Evolutionary conservation across 2,888 invertebrate species (phyloP).

Genomic region (Carabus problematicus): DNA sequence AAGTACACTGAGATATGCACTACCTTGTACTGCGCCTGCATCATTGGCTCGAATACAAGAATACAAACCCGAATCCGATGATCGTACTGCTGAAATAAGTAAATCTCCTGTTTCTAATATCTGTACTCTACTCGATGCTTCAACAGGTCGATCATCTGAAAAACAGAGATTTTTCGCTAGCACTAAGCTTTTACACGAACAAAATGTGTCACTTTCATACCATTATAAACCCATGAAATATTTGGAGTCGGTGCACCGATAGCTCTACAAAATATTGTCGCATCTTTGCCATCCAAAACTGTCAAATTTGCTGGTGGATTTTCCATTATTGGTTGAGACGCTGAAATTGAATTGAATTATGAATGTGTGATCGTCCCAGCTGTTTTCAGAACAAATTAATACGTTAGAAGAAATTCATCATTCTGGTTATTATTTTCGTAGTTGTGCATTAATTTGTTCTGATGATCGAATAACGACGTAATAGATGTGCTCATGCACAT

Average conservation of each 20-base stretch:
- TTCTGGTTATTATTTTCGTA: too few species aligned
- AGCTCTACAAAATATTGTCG: slow-evolving; percentile 85
- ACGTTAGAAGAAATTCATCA: too few species aligned
- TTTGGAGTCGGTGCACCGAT: slow-evolving; percentile 91
- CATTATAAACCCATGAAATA: slow-evolving; percentile 90
- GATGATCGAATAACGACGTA: too few species aligned
- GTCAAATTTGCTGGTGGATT: slow-evolving; percentile 85
- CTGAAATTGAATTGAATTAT: slow-evolving; percentile 61
- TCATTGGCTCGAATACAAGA: slow-evolving; percentile 89
- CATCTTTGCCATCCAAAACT: slow-evolving; percentile 92
- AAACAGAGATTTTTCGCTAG: slow-evolving; percentile 27
- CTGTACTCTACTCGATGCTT: slow-evolving; percentile 80
- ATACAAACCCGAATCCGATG: slow-evolving; percentile 87
- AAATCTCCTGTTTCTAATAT: slow-evolving; percentile 87
- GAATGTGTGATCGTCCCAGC: too few species aligned
- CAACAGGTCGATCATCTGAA: slow-evolving; percentile 67
- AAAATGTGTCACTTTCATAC: slow-evolving; percentile 61
- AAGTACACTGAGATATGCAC: slow-evolving; percentile 82
- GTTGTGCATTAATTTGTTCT: too few species aligned
- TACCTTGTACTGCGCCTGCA: slow-evolving; percentile 84
- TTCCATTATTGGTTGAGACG: slow-evolving; percentile 88
- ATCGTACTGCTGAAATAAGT: slow-evolving; percentile 83
- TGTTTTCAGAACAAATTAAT: too few species aligned
- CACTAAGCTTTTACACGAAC: slow-evolving; percentile 30
- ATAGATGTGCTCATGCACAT: slow-evolving; percentile 23